A percentile compares a stretch with the other conserved stretches of the same genome.
Conservation (phyloP, 2,888 invertebrate genomes). For the Aphodius granarius region DNA sequence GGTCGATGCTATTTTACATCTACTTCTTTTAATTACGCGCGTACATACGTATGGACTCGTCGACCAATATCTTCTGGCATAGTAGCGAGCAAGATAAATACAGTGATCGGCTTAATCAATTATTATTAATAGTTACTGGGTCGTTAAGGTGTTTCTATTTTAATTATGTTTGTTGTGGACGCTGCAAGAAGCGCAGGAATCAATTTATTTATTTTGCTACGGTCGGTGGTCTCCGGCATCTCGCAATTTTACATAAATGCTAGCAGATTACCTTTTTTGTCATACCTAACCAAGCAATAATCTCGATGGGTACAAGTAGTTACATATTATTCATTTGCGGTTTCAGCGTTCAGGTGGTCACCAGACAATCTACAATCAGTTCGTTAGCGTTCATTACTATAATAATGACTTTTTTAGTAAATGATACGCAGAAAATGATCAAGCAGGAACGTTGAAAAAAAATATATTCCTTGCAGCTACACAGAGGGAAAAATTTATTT, state of each 20-base stretch:
- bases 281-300: background rate
- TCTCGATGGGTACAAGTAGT: background rate
- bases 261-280: background rate
- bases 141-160: slow-evolving; percentile 26
- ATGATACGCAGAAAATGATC: no score
- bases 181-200: no score
- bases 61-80: slow-evolving; percentile 11
- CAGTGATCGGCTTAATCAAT: slow-evolving; percentile 22
- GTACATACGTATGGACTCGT: slow-evolving; percentile 12
- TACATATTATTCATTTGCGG: background rate
- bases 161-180: slow-evolving; percentile 24
- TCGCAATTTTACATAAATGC: background rate
- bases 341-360: background rate
- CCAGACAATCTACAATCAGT: background rate
- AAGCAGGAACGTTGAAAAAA: no score
- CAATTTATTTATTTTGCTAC: slow-evolving; percentile 9
- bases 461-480: no score
- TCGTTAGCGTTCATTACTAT: no score
- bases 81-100: slow-evolving; percentile 24
- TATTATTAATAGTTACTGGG: slow-evolving; percentile 27
- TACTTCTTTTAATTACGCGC: slow-evolving; percentile 24
- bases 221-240: background rate
- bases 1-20: slow-evolving; percentile 14
- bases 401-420: no score
- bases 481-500: no score